Base-by-base conservation (phyloP, 1,140 invertebrate species). In the Rhopalosiphum maidis region DNA sequence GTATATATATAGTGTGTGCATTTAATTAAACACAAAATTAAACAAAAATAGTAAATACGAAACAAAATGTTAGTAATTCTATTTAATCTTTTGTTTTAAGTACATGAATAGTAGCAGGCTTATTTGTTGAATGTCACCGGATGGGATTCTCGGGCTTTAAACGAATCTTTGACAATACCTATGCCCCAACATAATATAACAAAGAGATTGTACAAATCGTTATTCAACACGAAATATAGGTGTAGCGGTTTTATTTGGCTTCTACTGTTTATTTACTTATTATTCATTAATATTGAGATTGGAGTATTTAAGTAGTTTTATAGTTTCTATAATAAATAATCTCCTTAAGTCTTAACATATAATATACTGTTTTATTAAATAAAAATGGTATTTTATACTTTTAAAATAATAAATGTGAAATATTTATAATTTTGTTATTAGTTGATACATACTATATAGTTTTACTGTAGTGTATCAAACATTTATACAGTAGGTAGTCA, bases 181-280 rank as follows among this genome's bases (percentile, higher is more conserved):
- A 23, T 37, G 37, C 35, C 35, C 87, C 88, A 18, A 25, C 54
- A 90, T 30, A 54, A 15, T 86, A 60, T 9, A 90, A 90, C 88
- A 90, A 90, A 60, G 88, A 89, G 88, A 60, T 60, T 37, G 37
- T 41, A 90, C 54, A 60, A 90, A 90, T 90, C 54, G 51, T 90
- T 54, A 88, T 55, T 89, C 15, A 54, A 89, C 48, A 90, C 54
- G 25, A 90, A 90, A 90, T 37, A 43, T 37, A 60, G 88, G 88
- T 90, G 35, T 43, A 90, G 7, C 21, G 43, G 15, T 87, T 46
- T 48, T 87, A 87, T 37, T 87, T n/a, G 46, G 41, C 25, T 43
- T 87, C 4, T 48, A 30, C 0, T 35, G 25, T 25, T n/a, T 7
- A 46, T n/a, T 48, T 46, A 46, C 30, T n/a, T 87, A 87, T 87